Evolutionary conservation across 2,888 invertebrate species (phyloP).

Genomic region (Phaedon cochleariae): DNA sequence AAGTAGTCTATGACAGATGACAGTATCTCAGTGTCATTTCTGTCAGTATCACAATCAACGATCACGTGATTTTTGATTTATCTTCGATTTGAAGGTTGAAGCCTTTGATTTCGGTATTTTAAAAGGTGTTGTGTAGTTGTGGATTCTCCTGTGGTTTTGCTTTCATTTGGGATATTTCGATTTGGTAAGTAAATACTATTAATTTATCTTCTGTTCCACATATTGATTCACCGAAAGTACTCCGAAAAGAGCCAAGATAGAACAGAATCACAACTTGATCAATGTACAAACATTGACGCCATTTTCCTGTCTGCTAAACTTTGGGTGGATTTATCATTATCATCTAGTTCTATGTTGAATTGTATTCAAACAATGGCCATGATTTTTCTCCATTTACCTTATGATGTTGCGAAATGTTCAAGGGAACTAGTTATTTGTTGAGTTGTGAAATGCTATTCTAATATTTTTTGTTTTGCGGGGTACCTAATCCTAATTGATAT

Average conservation of each 20-base stretch:
- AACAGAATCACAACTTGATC: neutral
- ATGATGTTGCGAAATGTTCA: neutral
- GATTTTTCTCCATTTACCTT: neutral
- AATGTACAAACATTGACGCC: neutral
- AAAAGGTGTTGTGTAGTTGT: conserved; percentile 43
- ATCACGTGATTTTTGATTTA: conserved; percentile 21
- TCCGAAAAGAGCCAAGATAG: neutral
- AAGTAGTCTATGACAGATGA: no score
- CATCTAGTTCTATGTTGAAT: neutral
- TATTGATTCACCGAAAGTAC: neutral
- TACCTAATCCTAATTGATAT: no score
- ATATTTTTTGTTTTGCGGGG: no score
- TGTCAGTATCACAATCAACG: no score
- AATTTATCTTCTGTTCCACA: neutral
- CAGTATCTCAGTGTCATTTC: no score
- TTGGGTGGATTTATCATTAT: neutral
- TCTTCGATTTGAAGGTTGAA: conserved; percentile 48
- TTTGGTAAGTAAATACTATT: neutral
- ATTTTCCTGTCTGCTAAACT: neutral
- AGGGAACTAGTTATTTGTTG: neutral
- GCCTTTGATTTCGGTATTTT: no score
- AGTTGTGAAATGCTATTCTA: no score
- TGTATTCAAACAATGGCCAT: neutral
- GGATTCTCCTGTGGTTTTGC: conserved; percentile 51
- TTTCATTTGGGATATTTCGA: conserved; percentile 13